Base-by-base conservation (phyloP, 2,113 vertebrate species). In the Nerophis lumbriciformis region DNA sequence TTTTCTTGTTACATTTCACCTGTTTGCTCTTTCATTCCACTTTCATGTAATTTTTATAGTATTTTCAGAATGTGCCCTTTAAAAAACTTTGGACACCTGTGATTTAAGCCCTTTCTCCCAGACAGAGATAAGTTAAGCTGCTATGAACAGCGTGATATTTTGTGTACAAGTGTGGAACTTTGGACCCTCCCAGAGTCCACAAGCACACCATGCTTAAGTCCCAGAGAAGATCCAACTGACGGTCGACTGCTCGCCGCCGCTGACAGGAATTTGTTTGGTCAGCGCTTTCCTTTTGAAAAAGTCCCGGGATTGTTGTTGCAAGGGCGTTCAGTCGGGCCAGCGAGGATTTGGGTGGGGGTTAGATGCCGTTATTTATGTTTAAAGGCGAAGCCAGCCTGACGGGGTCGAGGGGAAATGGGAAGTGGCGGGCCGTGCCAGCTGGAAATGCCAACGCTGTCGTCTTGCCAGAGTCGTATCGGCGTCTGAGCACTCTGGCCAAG, bases 341-440 rank as follows among this genome's bases (percentile, higher is more conserved):
- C 85, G 75, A 84, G 90, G 89, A 90, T 91, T 90, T 91, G 85
- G 65, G 28, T 1, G 28, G 65, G 79, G 82, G 85, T 73, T 88
- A 78, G 84, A 88, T 90, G 69, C 71, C 81, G 87, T 90, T 87
- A 89, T 91, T 92, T 90, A 90, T 88, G 67, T 86, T 90, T 84
- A 88, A 91, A 89, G 80, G 70, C 84, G 72, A 81, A 81, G 73
- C 71, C 72, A 75, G 66, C 76, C 66, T 82, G 84, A 87, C 80
- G 73, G 72, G 69, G 81, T 70, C 70, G 37, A 69, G 72, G 85
- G 89, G 88, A 90, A 89, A 90, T 88, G 70, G 73, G 85, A 90
- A 86, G 79, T 88, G 88, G 86, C 88, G 16, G 82, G 72, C 73
- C 80, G 67, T 84, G 84, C 80, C 81, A 73, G 73, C 76, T 82